Evolutionary conservation across 2,888 invertebrate genomes (phyloP).

Genomic region (Oxyteleia sp.): DNA sequence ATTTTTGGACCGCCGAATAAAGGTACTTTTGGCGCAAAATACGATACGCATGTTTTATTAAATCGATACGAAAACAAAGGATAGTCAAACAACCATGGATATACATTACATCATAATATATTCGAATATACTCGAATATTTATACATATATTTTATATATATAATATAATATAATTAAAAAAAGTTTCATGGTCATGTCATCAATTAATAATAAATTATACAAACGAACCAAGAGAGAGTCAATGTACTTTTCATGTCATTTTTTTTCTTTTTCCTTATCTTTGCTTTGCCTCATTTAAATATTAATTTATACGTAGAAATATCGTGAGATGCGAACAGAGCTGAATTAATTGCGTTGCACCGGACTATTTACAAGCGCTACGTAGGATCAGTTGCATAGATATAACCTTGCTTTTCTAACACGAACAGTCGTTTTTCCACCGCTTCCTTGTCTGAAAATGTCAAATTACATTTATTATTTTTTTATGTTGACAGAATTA

Average conservation of each 20-base stretch:
- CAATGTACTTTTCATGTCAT: slow-evolving; percentile 30
- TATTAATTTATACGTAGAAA: slow-evolving; percentile 75
- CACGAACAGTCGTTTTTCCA: slow-evolving; percentile 96
- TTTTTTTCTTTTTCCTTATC: no score
- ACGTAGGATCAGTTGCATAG: slow-evolving; percentile 89
- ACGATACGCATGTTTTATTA: slow-evolving; percentile 84
- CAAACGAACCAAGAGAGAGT: slow-evolving; percentile 55
- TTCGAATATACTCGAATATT: slow-evolving; percentile 79
- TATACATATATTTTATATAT: slow-evolving; percentile 58
- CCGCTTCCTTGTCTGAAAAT: slow-evolving; percentile 95
- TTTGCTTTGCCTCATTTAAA: slow-evolving; percentile 68
- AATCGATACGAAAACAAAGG: slow-evolving; percentile 84
- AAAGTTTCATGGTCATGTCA: no score
- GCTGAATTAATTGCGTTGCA: slow-evolving; percentile 75
- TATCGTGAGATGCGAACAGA: slow-evolving; percentile 77
- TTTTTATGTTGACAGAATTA: no score
- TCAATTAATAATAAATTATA: no score
- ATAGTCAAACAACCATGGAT: slow-evolving; percentile 82
- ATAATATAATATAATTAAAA: no score
- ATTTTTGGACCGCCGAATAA: no score
- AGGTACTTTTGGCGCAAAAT: no score
- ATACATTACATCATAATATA: slow-evolving; percentile 82
- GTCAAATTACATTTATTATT: no score
- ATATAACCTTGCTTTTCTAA: slow-evolving; percentile 93
- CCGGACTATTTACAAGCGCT: slow-evolving; percentile 82